Conservation (phyloP, 30 jellyfish, hydroid and myxozoan species). For the Mastigias papua region DNA sequence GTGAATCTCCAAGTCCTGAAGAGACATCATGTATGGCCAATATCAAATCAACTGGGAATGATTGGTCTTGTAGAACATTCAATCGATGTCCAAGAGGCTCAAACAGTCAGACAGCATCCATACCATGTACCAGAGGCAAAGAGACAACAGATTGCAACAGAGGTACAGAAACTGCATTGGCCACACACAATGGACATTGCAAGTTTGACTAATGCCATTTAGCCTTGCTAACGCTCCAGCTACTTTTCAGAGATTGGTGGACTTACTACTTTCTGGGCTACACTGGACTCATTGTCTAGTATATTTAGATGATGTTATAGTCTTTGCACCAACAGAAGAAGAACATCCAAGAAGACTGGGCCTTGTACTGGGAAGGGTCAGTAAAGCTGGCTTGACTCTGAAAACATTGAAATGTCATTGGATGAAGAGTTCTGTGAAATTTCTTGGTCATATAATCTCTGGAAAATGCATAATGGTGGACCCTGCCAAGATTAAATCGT, state of each 20-base stretch:
- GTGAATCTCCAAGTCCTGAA: slow-evolving; percentile 46
- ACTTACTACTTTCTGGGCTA: slow-evolving; percentile 26
- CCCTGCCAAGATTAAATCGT: slow-evolving; percentile 38
- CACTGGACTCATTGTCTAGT: slow-evolving; percentile 56
- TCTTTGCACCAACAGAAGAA: slow-evolving; percentile 53
- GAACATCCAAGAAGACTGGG: slow-evolving; percentile 46
- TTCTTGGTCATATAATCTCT: slow-evolving; percentile 60
- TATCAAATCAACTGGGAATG: slow-evolving; percentile 47
- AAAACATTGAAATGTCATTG: slow-evolving; percentile 61
- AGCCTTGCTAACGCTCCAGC: slow-evolving; percentile 75
- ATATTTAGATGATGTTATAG: slow-evolving; percentile 60
- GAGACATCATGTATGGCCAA: slow-evolving; percentile 64
- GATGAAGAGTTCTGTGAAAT: slow-evolving; percentile 33
- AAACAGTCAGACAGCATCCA: slow-evolving; percentile 66
- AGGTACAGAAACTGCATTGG: slow-evolving; percentile 60
- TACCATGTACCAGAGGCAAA: slow-evolving; percentile 71
- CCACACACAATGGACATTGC: slow-evolving; percentile 53
- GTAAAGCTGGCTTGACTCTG: slow-evolving; percentile 55
- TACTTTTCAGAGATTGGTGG: slow-evolving; percentile 71
- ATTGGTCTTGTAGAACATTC: slow-evolving; percentile 66
- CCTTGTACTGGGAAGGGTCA: slow-evolving; percentile 36
- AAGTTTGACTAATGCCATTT: slow-evolving; percentile 58
- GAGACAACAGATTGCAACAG: slow-evolving; percentile 46
- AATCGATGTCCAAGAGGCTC: slow-evolving; percentile 71
- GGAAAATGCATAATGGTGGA: slow-evolving; percentile 39